Percentiles rank a stretch among this genome's conserved stretches.
Evolutionary conservation across 2,888 invertebrate species (phyloP).

Genomic region (Drosophila fungiperda): DNA sequence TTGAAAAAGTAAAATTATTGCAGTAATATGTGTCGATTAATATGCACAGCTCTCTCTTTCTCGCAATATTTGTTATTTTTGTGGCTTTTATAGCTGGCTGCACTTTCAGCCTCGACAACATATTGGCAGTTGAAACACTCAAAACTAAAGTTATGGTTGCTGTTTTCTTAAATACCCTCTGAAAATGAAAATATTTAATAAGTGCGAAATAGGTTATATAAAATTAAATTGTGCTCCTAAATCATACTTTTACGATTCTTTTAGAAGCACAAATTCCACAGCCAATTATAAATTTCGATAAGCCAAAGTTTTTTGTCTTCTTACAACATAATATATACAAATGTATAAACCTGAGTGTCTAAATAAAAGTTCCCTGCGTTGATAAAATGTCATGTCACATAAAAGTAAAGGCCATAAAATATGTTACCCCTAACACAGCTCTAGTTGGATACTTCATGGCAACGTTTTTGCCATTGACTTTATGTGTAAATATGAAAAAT

Average conservation of each 20-base stretch:
- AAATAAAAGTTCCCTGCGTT: slow-evolving; percentile 67
- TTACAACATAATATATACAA: slow-evolving; percentile 31
- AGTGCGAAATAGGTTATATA: neutral
- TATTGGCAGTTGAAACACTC: slow-evolving; percentile 55
- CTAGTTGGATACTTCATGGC: slow-evolving; percentile 13
- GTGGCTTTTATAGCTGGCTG: slow-evolving; percentile 40
- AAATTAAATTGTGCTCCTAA: neutral
- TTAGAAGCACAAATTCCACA: neutral
- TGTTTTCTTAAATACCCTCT: neutral
- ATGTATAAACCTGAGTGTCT: slow-evolving; percentile 32
- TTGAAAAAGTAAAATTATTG: neutral
- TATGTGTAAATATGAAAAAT: slow-evolving; percentile 80
- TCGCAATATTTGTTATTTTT: slow-evolving; percentile 22
- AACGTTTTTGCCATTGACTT: slow-evolving; percentile 62
- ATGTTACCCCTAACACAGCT: slow-evolving; percentile 23
- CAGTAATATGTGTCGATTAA: neutral
- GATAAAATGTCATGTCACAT: slow-evolving; percentile 66
- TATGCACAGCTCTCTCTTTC: neutral
- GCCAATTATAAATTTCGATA: neutral
- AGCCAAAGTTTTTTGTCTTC: neutral
- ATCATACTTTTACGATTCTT: neutral
- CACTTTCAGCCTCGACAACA: slow-evolving; percentile 44
- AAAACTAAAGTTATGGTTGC: slow-evolving; percentile 22
- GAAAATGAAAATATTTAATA: neutral
- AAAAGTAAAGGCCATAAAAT: slow-evolving; percentile 63